phyloP scores from a whole-genome alignment of 2,113 vertebrate genomes.

The Porphyrio hochstetteri region DNA sequence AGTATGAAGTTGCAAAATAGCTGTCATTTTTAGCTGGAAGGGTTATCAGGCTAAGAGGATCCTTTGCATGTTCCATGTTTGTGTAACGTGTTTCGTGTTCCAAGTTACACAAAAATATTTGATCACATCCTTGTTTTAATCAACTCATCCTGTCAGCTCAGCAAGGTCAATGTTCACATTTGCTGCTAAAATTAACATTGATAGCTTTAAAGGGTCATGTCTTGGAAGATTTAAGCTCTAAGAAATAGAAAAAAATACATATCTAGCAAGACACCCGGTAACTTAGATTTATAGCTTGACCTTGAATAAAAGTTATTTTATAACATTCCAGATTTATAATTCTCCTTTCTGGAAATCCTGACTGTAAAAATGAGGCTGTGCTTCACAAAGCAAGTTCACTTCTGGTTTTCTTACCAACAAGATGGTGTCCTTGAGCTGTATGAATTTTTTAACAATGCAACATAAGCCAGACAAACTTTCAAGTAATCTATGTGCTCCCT shows the following conservation, averaged over 20 bases:
- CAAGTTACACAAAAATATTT: background rate
- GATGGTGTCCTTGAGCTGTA: background rate
- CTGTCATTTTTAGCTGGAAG: background rate
- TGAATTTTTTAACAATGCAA: background rate
- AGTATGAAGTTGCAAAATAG: background rate
- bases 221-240: background rate
- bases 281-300: constrained; percentile 8
- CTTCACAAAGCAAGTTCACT: background rate
- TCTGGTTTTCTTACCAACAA: background rate
- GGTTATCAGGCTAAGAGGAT: background rate
- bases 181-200: background rate
- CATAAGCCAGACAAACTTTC: background rate
- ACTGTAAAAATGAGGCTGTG: background rate
- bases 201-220: background rate
- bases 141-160: background rate
- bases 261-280: background rate
- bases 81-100: background rate
- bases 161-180: background rate
- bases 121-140: background rate
- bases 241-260: background rate
- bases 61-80: background rate
- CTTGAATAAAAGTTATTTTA: background rate
- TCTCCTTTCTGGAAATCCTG: background rate
- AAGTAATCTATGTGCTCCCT: background rate
- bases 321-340: background rate